Base-by-base conservation (phyloP, 2,113 vertebrate species). In the Desmodus rotundus region DNA sequence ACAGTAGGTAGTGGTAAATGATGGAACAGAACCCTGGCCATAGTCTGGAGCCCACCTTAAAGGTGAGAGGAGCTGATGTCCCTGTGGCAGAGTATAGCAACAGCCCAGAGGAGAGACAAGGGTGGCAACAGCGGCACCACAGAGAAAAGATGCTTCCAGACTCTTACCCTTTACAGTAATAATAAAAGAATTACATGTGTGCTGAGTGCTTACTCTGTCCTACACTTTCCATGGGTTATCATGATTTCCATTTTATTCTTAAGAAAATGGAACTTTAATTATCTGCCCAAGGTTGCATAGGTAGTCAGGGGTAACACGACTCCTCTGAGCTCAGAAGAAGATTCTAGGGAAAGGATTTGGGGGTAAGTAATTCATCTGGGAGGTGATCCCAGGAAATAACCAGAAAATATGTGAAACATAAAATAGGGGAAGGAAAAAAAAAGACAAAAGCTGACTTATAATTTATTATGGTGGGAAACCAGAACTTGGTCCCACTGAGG, bases 191-290 rank as follows among this genome's bases (percentile, higher is more conserved):
- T 20, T 47, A 16, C 5, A 4, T 7, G 28, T 43, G 22, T 80
- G 50, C 33, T 1, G 0, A 72, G 73, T 14, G 9, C 15, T 93
- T 12, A 26, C n/a, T 70, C 2, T 36, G 54, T n/a, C 22, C 74
- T 52, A 3, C 24, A 45, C 50, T 72, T 45, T 31, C 56, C 5
- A 3, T 38, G 38, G 22, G 43, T 86, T 84, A 28, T 20, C 73
- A 67, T 17, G n/a, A 43, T 81, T 95, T 76, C 54, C 16, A 45
- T 45, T 91, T 33, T 58, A 38, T 36, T 89, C 58, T 86, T 89
- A 56, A 90, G 52, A n/a, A 94, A 74, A 93, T 3, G 17, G 65
- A 80, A 63, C 58, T 33, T 7, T 36, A 70, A 92, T 65, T 56
- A 50, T 33, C 81, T 89, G 10, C 11, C 38, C 58, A 73, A 67